These are phyloP conservation scores for Hestina assimilis DNA, from an alignment of 1,140 invertebrate species.

Conservation along the genomic window DNA sequence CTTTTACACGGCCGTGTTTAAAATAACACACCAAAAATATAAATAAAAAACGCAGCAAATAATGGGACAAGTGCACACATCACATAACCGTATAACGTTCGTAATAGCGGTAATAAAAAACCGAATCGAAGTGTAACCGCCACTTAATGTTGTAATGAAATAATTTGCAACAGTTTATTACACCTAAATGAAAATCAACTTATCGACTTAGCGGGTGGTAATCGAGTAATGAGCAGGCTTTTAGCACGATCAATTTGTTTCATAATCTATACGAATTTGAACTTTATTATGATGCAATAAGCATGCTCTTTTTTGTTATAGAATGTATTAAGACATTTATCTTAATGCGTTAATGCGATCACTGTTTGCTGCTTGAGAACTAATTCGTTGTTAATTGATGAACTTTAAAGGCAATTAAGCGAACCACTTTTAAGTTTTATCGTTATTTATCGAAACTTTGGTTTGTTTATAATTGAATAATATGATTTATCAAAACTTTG, in stretches of 20 bases:
- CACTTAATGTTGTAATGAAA: constrained; percentile 54
- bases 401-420: constrained; percentile 22
- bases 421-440: neutral
- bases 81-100: constrained; percentile 27
- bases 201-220: constrained; percentile 69
- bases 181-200: constrained; percentile 50
- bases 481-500: no score
- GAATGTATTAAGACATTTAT: constrained; percentile 49
- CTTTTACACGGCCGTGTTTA: constrained; percentile 9
- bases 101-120: constrained; percentile 39
- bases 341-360: constrained; percentile 40
- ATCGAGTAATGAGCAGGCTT: constrained; percentile 56
- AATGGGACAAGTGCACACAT: constrained; percentile 18
- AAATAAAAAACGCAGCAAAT: neutral
- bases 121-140: constrained; percentile 40
- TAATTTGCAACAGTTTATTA: constrained; percentile 72
- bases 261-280: constrained; percentile 25
- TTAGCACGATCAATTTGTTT: constrained; percentile 41
- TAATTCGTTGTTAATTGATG: constrained; percentile 60
- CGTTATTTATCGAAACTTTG: neutral
- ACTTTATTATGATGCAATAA: constrained; percentile 35
- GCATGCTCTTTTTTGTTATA: constrained; percentile 13
- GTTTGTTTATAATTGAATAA: no score
- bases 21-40: neutral
- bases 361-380: constrained; percentile 39